These are phyloP conservation scores for Marisa cornuarietis DNA, from an alignment of 1,140 invertebrate genomes.

Conservation along the genomic window DNA sequence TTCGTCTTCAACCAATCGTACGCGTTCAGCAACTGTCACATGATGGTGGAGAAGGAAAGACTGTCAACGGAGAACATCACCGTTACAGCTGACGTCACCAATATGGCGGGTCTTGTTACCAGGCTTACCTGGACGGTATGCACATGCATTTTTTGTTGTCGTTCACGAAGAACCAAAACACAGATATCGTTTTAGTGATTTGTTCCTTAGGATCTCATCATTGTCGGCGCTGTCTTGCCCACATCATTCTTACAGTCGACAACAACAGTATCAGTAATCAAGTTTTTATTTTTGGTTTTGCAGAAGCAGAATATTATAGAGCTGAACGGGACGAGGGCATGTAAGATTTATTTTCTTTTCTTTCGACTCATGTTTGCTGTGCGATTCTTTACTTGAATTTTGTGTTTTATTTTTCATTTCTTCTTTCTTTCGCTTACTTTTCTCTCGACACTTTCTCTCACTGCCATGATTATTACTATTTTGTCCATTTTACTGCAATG, in stretches of 20 bases:
- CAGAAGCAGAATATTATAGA: background rate
- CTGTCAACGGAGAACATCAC: conserved; percentile 2
- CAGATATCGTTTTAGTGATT: background rate
- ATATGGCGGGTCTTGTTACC: conserved; percentile 19
- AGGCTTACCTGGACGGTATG: background rate
- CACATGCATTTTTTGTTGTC: too few species aligned
- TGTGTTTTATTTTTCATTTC: background rate
- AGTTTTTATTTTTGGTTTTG: background rate
- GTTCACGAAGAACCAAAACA: background rate
- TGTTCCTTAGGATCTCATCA: background rate
- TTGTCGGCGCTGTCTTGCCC: background rate
- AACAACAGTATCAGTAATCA: background rate
- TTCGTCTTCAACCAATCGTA: background rate
- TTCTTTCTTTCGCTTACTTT: background rate
- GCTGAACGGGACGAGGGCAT: background rate
- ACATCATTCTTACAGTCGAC: background rate
- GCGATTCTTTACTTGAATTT: background rate
- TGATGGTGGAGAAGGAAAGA: conserved; percentile 26
- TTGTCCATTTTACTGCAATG: background rate
- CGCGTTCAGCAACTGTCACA: conserved; percentile 19
- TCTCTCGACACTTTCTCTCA: too few species aligned
- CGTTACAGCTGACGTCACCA: conserved; percentile 12
- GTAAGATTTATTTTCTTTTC: background rate
- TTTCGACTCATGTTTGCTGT: too few species aligned
- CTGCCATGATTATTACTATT: background rate